phyloP scores from a whole-genome alignment of 2,888 invertebrate genomes.

The Diarsia dahlii region DNA sequence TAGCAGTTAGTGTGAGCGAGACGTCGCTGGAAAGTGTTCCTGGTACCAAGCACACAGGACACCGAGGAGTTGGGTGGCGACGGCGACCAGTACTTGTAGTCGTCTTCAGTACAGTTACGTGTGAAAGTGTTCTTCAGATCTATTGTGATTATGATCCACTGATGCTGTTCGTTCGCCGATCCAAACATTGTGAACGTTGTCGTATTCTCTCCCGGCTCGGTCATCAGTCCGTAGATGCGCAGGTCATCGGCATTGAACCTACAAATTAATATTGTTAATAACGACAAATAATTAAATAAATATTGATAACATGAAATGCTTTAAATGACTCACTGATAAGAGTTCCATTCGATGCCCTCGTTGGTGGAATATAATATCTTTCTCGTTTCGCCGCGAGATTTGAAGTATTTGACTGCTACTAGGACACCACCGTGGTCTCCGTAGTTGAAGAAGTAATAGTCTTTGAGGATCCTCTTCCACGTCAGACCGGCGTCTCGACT shows the following conservation, averaged over 20 bases:
- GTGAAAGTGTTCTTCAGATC: conserved; percentile 90
- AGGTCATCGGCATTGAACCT: conserved; percentile 94
- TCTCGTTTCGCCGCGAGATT: conserved; percentile 94
- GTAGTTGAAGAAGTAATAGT: conserved; percentile 96
- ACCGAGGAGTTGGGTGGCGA: conserved; percentile 91
- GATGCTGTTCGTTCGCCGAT: conserved; percentile 94
- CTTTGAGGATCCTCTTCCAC: conserved; percentile 95
- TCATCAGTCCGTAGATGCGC: conserved; percentile 97
- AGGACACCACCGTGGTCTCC: conserved; percentile 98
- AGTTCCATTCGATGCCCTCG: conserved; percentile 95
- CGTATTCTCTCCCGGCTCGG: conserved; percentile 98
- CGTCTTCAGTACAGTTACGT: conserved; percentile 92
- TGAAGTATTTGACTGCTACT: conserved; percentile 96
- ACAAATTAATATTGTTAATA: conserved; percentile 66
- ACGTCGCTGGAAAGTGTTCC: conserved; percentile 94
- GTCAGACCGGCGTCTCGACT: conserved; percentile 75
- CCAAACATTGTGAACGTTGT: conserved; percentile 98
- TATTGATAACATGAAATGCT: conserved; percentile 49
- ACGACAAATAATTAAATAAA: conserved; percentile 46
- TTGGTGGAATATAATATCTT: conserved; percentile 96
- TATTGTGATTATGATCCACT: conserved; percentile 96
- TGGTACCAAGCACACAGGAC: conserved; percentile 94
- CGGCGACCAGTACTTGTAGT: conserved; percentile 97
- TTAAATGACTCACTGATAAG: conserved; percentile 87
- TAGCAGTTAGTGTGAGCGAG: conserved; percentile 94